A percentile compares a stretch with the other conserved stretches of the same genome.
Conservation (phyloP, 2,113 vertebrate genomes). For the Centropus bengalensis region DNA sequence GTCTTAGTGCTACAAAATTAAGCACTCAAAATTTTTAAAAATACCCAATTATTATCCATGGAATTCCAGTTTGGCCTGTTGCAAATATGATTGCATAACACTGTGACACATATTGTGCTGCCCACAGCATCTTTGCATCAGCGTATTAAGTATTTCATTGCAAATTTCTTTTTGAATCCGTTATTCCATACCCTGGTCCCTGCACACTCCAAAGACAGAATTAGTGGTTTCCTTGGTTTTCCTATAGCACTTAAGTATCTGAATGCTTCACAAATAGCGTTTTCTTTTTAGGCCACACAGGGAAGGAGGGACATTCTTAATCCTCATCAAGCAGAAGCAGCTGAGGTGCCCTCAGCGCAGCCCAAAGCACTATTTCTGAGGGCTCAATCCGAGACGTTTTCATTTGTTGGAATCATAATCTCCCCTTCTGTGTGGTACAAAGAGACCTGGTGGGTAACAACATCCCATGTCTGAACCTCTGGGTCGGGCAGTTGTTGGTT, state of each 20-base stretch:
- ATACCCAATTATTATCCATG: neutral
- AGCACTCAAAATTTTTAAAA: neutral
- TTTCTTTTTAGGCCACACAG: neutral
- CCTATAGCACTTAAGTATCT: neutral
- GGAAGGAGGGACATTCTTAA: neutral
- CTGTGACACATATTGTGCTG: neutral
- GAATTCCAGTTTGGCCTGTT: neutral
- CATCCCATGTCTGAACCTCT: neutral
- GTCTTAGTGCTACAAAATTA: neutral
- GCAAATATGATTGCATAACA: neutral
- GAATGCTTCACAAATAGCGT: neutral
- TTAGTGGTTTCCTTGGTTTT: neutral
- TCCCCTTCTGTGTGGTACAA: neutral
- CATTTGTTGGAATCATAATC: neutral
- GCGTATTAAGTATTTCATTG: neutral
- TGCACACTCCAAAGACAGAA: neutral
- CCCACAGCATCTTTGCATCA: neutral
- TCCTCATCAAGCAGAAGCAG: neutral
- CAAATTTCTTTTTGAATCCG: neutral
- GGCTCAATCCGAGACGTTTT: neutral
- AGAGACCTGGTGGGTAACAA: neutral
- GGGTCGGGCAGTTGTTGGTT: neutral
- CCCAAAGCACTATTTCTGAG: neutral
- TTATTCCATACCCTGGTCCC: neutral
- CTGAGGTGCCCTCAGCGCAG: neutral